These are phyloP conservation scores for Leptoclinus maculatus DNA, from an alignment of 2,797 vertebrate species.

Conservation along the genomic window DNA sequence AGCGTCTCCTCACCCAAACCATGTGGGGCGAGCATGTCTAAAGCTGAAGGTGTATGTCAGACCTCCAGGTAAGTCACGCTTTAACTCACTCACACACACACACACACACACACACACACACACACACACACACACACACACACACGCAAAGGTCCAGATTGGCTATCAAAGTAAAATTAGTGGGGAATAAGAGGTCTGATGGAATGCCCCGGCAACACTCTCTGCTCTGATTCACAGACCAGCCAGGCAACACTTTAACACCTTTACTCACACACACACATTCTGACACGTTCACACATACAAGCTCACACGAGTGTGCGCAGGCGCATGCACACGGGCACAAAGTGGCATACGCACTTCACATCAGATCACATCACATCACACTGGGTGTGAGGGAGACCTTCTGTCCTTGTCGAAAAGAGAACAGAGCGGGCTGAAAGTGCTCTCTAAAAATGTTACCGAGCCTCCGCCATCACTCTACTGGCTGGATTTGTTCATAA, in stretches of 20 bases:
- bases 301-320: background rate
- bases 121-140: constrained; percentile 26
- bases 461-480: constrained; percentile 23
- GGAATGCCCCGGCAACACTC: constrained; percentile 71
- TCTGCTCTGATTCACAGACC: constrained; percentile 78
- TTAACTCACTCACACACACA: constrained; percentile 40
- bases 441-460: constrained; percentile 61
- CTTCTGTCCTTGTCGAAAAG: constrained; percentile 77
- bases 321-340: constrained; percentile 27
- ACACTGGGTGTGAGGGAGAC: constrained; percentile 71
- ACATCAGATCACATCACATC: constrained; percentile 77
- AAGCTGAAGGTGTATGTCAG: constrained; percentile 88
- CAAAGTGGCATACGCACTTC: constrained; percentile 70
- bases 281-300: constrained; percentile 35
- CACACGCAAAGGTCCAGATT: constrained; percentile 67
- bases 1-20: constrained; percentile 88
- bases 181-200: constrained; percentile 74
- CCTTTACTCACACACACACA: constrained; percentile 43
- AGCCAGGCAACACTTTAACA: constrained; percentile 74
- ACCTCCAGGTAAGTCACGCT: constrained; percentile 85
- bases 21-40: constrained; percentile 86
- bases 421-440: constrained; percentile 60
- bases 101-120: too few species aligned
- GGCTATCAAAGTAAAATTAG: constrained; percentile 78
- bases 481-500: constrained; percentile 37